Base-by-base conservation (phyloP, 2,113 vertebrate genomes). In the Phrynocephalus versicolor region DNA sequence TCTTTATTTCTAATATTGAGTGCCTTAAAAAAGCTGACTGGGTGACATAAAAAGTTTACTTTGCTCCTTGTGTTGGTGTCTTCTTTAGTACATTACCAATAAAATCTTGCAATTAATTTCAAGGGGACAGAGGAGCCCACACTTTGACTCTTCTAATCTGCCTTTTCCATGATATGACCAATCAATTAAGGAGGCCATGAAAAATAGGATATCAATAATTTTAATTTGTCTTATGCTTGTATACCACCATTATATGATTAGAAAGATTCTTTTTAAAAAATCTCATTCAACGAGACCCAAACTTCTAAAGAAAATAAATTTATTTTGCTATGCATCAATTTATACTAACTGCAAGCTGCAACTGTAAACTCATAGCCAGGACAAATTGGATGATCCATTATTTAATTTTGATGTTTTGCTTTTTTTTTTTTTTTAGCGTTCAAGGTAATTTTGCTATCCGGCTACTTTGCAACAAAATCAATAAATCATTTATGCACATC, bases 391-490 rank as follows among this genome's bases (percentile, higher is more conserved):
- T 88, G 79, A 92, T 89, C 88, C 71, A 64, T 93, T 94, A 88
- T 70, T 85, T 89, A 86, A 78, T 85, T 90, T 4, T 85, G 83
- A 1, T 91, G 37, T 27, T 74, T 4, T 35, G 37, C 27, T 39
- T 21, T 78, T 1, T 39, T 94, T 93, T 89, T 67, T 67, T 67
- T n/a, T n/a, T n/a, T 12, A 92, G 90, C 93, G 92, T 94, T 93
- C 76, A 92, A 89, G 77, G 91, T 91, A 86, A 92, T 87, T 92
- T 94, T 70, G 64, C 37, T 90, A 41, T 57, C 91, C 73, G 92
- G 86, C 92, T 92, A 72, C 39, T 93, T 58, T 89, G 72, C 39
- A 93, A 79, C 35, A 73, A 58, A 33, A 92, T 93, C 85, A 91
- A 91, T 92, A 92, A 92, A 92, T 82, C 37, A 92, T 39, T 87